Evolutionary conservation across 2,113 vertebrate genomes (phyloP).

Genomic region (Leptobrachium leishanense): DNA sequence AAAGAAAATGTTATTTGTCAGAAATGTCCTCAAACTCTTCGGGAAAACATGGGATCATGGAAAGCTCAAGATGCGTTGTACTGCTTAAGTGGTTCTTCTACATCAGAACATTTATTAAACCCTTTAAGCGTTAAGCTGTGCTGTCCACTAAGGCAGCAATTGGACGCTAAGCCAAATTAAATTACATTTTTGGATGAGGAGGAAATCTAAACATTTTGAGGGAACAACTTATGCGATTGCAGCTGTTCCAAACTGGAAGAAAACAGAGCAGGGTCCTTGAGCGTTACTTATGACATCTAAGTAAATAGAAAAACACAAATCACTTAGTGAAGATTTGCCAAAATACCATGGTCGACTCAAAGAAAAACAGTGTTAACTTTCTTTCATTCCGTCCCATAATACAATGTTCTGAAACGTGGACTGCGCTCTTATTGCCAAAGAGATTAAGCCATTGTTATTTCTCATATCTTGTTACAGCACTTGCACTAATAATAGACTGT

Average conservation of each 20-base stretch:
- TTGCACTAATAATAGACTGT: slow-evolving; percentile 39
- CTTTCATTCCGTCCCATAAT: not conserved
- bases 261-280: slow-evolving; percentile 49
- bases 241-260: slow-evolving; percentile 56
- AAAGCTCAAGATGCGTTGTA: not conserved
- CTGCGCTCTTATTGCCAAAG: not conserved
- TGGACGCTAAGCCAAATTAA: slow-evolving; percentile 53
- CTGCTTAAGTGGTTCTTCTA: not conserved
- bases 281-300: slow-evolving; percentile 14
- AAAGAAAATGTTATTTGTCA: not conserved
- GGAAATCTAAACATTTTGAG: slow-evolving; percentile 50
- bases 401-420: slow-evolving; percentile 21
- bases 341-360: slow-evolving; percentile 48
- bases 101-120: slow-evolving; percentile 22
- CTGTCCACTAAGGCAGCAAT: slow-evolving; percentile 53
- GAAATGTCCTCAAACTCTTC: not conserved
- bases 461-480: slow-evolving; percentile 41
- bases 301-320: slow-evolving; percentile 54
- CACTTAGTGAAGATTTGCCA: slow-evolving; percentile 48
- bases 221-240: slow-evolving; percentile 55
- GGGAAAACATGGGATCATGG: not conserved
- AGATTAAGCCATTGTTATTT: slow-evolving; percentile 28
- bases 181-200: slow-evolving; percentile 54
- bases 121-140: slow-evolving; percentile 29
- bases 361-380: slow-evolving; percentile 46